phyloP scores from a whole-genome alignment of 2,888 invertebrate genomes.

The Mallateleia sp. region DNA sequence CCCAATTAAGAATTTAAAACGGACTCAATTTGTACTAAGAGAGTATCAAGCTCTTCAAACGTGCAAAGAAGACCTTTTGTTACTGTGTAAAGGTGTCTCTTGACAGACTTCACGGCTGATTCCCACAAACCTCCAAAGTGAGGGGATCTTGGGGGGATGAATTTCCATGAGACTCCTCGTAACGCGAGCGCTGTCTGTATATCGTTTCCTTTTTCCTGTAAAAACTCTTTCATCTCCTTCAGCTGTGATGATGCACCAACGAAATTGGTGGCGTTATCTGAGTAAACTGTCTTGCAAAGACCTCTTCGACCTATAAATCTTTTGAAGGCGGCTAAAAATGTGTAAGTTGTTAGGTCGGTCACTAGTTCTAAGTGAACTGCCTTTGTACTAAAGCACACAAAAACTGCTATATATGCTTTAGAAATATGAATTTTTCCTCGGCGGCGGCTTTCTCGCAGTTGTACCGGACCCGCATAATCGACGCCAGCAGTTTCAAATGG shows the following conservation, averaged over 20 bases:
- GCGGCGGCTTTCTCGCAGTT: constrained; percentile 46
- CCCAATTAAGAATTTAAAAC: constrained; percentile 70
- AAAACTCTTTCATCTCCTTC: constrained; percentile 58
- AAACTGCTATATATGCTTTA: constrained; percentile 68
- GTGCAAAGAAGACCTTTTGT: constrained; percentile 27
- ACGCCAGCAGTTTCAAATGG: no score
- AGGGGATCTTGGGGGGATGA: no score
- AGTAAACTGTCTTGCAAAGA: constrained; percentile 33
- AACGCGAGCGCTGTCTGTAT: not conserved
- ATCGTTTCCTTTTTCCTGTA: constrained; percentile 17
- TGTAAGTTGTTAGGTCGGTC: constrained; percentile 48
- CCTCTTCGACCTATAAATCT: constrained; percentile 65
- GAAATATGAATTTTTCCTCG: constrained; percentile 33
- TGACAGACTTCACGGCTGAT: not conserved
- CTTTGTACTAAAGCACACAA: no score
- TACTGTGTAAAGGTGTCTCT: constrained; percentile 53
- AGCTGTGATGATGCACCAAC: constrained; percentile 62
- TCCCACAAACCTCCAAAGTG: constrained; percentile 78
- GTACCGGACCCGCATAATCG: constrained; percentile 73
- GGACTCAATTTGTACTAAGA: constrained; percentile 74
- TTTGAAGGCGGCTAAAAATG: constrained; percentile 59
- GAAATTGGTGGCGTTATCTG: no score
- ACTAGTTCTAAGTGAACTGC: constrained; percentile 65
- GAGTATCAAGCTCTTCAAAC: constrained; percentile 77
- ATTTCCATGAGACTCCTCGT: constrained; percentile 42